Evolutionary conservation across 2,113 vertebrate species (phyloP), one percentile per base, ranked within the genome.

Genomic region (Coryphaenoides rupestris): DNA sequence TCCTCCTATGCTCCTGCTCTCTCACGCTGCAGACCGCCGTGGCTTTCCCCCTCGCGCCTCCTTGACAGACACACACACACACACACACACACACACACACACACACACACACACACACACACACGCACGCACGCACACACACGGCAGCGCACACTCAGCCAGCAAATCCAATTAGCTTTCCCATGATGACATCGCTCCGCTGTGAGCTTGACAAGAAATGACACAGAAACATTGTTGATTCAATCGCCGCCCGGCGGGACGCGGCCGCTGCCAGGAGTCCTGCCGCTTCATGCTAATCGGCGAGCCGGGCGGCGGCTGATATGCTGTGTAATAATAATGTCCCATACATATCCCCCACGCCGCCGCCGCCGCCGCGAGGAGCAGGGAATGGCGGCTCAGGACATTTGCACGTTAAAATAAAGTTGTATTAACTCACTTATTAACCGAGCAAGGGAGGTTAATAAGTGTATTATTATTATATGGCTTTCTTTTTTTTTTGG

Each of bases 141-240:
- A 60, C 23, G 62, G 73, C 40, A 69, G 63, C 6, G 63, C 80
- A 60, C 68, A 66, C 67, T 80, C 64, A 71, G 71, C 70, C 80
- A 52, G 74, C 60, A 82, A 77, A 87, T 83, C 76, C 78, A 87
- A 84, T 87, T 87, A 87, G 77, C 79, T 69, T 77, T 77, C 78
- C 82, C 82, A 68, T 50, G 67, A 77, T 68, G 77, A 85, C 79
- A 69, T 61, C 1, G 15, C 66, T 63, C 65, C 55, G 79, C 82
- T 45, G 71, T 65, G 60, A 55, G 70, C 54, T 58, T 80, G 66
- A 70, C 72, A 70, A 86, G 73, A 72, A 80, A 84, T 84, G 71
- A 82, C 74, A 70, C 72, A 67, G 73, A 77, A 80, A 79, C 64
- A 63, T 62, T 59, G 77, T 62, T 33, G 72, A 77, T 70, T 84